Evolutionary conservation across 1,140 invertebrate species (phyloP), one percentile per base, ranked within the genome.

Genomic region (Drosophila prosaltans): DNA sequence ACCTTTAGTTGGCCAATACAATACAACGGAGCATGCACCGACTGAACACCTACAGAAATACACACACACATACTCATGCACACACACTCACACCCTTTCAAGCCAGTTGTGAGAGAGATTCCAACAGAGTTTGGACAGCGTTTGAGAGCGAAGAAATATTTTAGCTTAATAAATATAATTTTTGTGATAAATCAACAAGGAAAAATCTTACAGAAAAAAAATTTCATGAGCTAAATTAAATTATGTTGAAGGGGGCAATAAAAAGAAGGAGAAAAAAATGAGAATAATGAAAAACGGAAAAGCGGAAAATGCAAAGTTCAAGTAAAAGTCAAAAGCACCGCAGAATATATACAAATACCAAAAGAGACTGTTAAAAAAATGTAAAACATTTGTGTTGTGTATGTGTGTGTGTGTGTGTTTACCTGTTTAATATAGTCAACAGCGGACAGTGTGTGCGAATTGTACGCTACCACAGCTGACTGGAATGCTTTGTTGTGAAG

Each of bases 11-110:
- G 78, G 85, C 84, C 84, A 89, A 78, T 78, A 89, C 84, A 89
- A 89, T 89, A 78, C 81, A 78, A 89, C 84, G 69, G 84, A 89
- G 84, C 84, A 89, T 89, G 84, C 84, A 89, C 84, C 84, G 64
- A 83, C 66, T 61, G 11, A 64, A 72, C 65, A 68, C 65, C 39
- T 62, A 40, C 69, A 68, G 7, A 39, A 21, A 26, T 9, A 28
- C 10, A 63, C 21, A 24, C 16, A 55, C 36, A 39, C 45, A 26
- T 7, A 26, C 9, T 59, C 28, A 16, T 16, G 16, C 16, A 16
- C 6, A 24, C 8, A 60, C 36, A 57, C 58, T 24, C 62, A 54
- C 21, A 54, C 43, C 55, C 39, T 63, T 69, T 57, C 16, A 54
- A 68, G 82, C 64, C 83, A 86, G 83, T 88, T 83, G 80, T 80